Base-by-base conservation (phyloP, 2,113 vertebrate species). In the Galeopterus variegatus region DNA sequence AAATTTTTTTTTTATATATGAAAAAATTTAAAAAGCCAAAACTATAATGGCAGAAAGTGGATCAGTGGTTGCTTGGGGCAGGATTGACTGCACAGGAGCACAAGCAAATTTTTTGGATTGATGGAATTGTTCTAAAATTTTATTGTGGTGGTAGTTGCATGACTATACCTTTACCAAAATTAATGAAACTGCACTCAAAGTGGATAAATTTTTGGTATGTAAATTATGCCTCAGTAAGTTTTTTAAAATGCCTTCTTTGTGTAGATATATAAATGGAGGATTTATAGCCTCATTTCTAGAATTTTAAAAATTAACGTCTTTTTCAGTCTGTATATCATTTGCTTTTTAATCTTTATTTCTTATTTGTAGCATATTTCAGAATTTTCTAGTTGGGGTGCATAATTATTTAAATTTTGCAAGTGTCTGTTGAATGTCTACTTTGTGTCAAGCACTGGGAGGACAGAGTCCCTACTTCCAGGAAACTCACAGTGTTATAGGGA, bases 341-440 rank as follows among this genome's bases (percentile, higher is more conserved):
- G 5, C 5, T 45, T 80, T 80, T 95, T 79, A 23, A 70, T 64
- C 54, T 84, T 45, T 54, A 52, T 77, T 95, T 96, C 50, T 67
- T 76, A 48, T 58, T 76, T 65, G 26, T 83, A 41, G 6, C 54
- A 12, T 86, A 70, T 64, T 79, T 94, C 28, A 70, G 72, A 79
- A 87, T 72, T 90, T 94, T 95, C 10, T 67, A 60, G 28, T 90
- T 94, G 70, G 54, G 90, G 33, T 92, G 64, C 48, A 86, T 83
- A 89, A 84, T 76, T 84, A 82, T 36, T 89, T 93, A 12, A 80
- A 6, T 94, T 93, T 94, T 80, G 13, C 33, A 77, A 58, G 56
- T 83, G 14, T 92, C 79, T 82, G 6, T 79, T 82, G 70, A 73
- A 60, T 81, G 15, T 79, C 65, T 84, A 33, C 24, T 91, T 24